Conservation (phyloP, 2,888 invertebrate species). For the Eueremaeus valkanovi region DNA sequence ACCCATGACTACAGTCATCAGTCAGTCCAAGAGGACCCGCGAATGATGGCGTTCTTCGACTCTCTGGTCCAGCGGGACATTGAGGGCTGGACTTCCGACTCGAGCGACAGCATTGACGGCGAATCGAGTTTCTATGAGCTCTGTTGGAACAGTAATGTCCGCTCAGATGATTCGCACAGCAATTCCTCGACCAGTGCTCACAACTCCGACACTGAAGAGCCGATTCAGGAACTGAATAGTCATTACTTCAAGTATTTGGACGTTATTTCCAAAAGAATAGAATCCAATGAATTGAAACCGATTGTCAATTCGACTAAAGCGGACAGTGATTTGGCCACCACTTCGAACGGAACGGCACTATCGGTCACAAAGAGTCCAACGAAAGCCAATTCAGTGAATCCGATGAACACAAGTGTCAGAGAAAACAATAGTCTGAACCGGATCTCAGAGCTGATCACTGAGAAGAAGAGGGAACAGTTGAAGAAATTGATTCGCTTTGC, state of each 20-base stretch:
- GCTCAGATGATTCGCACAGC: constrained; percentile 7
- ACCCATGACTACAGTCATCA: constrained; percentile 84
- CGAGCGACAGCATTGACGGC: constrained; percentile 41
- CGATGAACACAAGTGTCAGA: too few species aligned
- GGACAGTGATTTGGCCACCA: constrained; percentile 4
- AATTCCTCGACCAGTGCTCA: constrained; percentile 12
- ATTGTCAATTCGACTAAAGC: background rate
- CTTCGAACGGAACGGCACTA: background rate
- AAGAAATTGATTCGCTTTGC: constrained; percentile 23
- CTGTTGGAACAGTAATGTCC: background rate
- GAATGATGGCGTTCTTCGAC: constrained; percentile 97
- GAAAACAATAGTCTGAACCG: constrained; percentile 26
- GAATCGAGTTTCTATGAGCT: constrained; percentile 31
- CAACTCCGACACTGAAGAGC: constrained; percentile 23
- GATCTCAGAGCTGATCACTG: constrained; percentile 34
- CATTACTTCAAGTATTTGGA: constrained; percentile 33
- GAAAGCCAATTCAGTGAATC: background rate
- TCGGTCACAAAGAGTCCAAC: background rate
- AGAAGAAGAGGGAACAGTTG: constrained; percentile 40
- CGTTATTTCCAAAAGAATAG: constrained; percentile 17
- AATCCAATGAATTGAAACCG: background rate
- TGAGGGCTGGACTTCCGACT: constrained; percentile 61
- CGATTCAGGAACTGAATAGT: constrained; percentile 12
- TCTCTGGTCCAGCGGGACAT: constrained; percentile 84
- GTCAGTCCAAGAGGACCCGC: constrained; percentile 80